Base-by-base conservation (phyloP, 2,888 invertebrate species). In the Lasioglossum marginatum region DNA sequence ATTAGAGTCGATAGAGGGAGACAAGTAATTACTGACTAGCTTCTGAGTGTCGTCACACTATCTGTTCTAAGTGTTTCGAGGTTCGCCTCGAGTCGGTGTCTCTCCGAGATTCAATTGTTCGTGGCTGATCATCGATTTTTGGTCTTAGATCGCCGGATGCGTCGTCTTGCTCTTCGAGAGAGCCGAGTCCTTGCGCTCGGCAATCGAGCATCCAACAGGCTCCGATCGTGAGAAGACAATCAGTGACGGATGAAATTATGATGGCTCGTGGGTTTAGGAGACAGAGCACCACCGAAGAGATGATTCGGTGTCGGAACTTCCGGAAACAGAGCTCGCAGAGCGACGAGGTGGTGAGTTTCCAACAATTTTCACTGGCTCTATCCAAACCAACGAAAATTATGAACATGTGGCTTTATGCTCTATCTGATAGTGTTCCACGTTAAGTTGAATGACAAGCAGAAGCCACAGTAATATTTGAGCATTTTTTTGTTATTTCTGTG, bases 201-300 rank as follows among this genome's bases (percentile, higher is more conserved):
- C 96, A 96, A 45, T 95, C 95, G 83, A 93, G 87, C 79, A 93
- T 89, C 52, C 93, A 93, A 78, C 93, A 93, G 72, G 94, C 96
- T 63, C 98, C 98, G 14, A 97, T 97, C 90, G 98, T 98, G 85
- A 96, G 98, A 83, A 96, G 98, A 83, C 98, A 98, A 95, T 98
- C 98, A 45, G 98, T 98, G 23, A 98, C 98, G 0, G 98, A 98
- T 94, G 98, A 98, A 95, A 98, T 98, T 92, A 95, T 98, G 66
- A 98, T 98, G 92, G 98, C 98, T 0, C 96, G 98, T 80, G 98
- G 98, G 3, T 98, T 98, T 95, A 96, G 98, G 0, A 96, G 98
- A 23, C 98, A 98, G 94, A 98, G 98, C 5, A 98, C 98, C 14
- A 98, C 98, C 0, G 98, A 98, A 93, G 98, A 98, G 95, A 98